phyloP scores from a whole-genome alignment of 2,797 vertebrate genomes.

The Ptychobarbus kaznakovi region DNA sequence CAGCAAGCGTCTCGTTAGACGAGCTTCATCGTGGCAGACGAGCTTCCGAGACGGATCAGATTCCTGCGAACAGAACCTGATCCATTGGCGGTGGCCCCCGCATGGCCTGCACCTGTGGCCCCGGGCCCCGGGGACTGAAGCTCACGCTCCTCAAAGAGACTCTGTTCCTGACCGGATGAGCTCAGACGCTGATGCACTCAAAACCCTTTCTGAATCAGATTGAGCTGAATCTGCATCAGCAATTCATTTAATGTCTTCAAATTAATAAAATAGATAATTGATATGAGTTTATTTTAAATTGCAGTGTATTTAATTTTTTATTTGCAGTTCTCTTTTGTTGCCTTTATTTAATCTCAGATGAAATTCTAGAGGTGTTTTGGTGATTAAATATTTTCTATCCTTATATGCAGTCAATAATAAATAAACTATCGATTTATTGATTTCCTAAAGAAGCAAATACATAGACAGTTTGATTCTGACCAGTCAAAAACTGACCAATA shows the following conservation, averaged over 20 bases:
- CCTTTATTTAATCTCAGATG: too few species aligned
- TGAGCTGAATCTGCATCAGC: background rate
- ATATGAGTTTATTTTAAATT: background rate
- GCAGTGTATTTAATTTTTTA: background rate
- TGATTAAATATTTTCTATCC: background rate
- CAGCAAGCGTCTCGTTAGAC: constrained; percentile 7
- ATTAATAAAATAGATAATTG: background rate
- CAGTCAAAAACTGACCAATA: background rate
- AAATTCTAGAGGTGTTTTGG: background rate
- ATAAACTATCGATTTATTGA: background rate
- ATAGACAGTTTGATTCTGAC: background rate
- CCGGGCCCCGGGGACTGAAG: constrained; percentile 26
- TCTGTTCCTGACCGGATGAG: constrained; percentile 26
- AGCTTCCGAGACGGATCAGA: constrained; percentile 71
- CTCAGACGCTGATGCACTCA: background rate
- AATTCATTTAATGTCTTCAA: background rate
- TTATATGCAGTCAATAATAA: background rate
- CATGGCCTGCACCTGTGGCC: constrained; percentile 66
- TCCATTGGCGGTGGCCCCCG: constrained; percentile 61
- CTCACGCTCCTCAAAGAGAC: constrained; percentile 22
- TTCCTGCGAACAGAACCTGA: constrained; percentile 81
- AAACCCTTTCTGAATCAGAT: background rate
- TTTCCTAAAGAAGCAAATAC: background rate
- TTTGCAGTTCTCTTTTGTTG: background rate
- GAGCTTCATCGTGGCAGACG: background rate